A percentile compares a stretch with the other conserved stretches of the same genome.
Conservation (phyloP, 53 echinoderm and acorn worm species). For the Hippasteria phrygiana region DNA sequence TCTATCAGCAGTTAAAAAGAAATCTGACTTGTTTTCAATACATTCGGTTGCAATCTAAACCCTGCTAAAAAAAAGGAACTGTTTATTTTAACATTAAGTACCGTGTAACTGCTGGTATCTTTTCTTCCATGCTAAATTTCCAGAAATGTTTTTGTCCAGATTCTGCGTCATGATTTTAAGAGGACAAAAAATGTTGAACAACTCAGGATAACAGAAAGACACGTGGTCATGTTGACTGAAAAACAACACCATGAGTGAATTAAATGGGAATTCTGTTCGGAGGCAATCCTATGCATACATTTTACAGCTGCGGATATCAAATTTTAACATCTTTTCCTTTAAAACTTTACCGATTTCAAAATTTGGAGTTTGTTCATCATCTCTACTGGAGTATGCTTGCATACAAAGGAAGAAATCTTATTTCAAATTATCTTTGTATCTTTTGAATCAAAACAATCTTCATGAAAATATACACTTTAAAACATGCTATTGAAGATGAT, state of each 20-base stretch:
- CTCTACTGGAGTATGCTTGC: conserved; percentile 14
- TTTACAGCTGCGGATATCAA: conserved; percentile 51
- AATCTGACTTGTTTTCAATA: too few species aligned
- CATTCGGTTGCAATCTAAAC: too few species aligned
- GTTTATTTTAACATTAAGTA: too few species aligned
- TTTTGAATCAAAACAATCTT: conserved; percentile 27
- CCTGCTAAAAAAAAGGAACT: too few species aligned
- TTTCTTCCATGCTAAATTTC: too few species aligned
- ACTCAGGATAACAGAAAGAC: conserved; percentile 50
- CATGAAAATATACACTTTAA: conserved; percentile 45
- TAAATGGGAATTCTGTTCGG: conserved; percentile 13
- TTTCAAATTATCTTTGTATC: conserved; percentile 3
- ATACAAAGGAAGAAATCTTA: conserved; percentile 40
- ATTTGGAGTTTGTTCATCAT: conserved; percentile 21
- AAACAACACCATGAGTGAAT: neutral
- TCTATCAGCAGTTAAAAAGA: too few species aligned
- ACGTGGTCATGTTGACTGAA: conserved; percentile 15
- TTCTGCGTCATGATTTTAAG: neutral
- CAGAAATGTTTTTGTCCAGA: neutral
- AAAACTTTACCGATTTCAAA: neutral
- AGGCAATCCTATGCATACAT: conserved; percentile 43
- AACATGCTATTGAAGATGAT: conserved; percentile 22
- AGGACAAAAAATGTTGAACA: neutral
- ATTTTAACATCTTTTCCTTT: conserved; percentile 31
- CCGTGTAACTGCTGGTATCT: too few species aligned